A percentile compares a stretch with the other conserved stretches of the same genome.
Conservation (phyloP, 2,888 invertebrate genomes). For the Polydrusus pterygomalis region DNA sequence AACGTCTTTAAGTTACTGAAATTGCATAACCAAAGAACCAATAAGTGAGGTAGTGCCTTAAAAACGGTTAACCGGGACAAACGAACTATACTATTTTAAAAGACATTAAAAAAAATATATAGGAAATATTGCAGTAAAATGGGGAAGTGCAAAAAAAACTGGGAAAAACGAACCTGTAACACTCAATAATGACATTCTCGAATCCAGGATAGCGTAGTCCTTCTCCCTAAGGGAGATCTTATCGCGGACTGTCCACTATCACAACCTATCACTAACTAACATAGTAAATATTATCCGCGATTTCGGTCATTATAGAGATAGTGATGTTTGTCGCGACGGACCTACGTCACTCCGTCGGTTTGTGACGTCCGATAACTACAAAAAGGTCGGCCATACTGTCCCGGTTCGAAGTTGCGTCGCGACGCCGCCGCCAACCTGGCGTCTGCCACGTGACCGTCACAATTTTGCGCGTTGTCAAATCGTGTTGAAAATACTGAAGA, state of each 20-base stretch:
- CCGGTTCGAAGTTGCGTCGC: slow-evolving; percentile 46
- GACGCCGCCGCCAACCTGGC: slow-evolving; percentile 42
- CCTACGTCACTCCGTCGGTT: slow-evolving; percentile 42
- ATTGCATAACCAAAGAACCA: slow-evolving; percentile 31
- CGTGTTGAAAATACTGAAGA: too few relatives aligned
- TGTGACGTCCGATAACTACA: slow-evolving; percentile 54
- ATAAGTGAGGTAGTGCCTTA: too few relatives aligned
- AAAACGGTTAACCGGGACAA: too few relatives aligned
- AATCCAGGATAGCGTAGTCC: slow-evolving; percentile 55
- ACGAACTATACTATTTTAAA: too few relatives aligned
- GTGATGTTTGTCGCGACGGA: slow-evolving; percentile 47
- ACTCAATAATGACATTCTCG: slow-evolving; percentile 68
- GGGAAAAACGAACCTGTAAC: slow-evolving; percentile 65
- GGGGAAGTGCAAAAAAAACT: background rate
- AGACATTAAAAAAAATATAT: too few relatives aligned
- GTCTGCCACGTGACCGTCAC: background rate
- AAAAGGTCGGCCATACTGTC: slow-evolving; percentile 56
- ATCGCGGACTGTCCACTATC: slow-evolving; percentile 36
- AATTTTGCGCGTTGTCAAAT: too few relatives aligned
- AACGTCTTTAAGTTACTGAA: background rate
- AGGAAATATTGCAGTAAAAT: too few relatives aligned
- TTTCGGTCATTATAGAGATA: slow-evolving; percentile 32
- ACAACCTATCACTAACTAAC: slow-evolving; percentile 48
- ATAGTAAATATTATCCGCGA: slow-evolving; percentile 28
- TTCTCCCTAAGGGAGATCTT: slow-evolving; percentile 44